A percentile compares a stretch with the other conserved stretches of the same genome.
Evolutionary conservation across 2,888 invertebrate species (phyloP).

Genomic region (Hirtodrosophila confusa): DNA sequence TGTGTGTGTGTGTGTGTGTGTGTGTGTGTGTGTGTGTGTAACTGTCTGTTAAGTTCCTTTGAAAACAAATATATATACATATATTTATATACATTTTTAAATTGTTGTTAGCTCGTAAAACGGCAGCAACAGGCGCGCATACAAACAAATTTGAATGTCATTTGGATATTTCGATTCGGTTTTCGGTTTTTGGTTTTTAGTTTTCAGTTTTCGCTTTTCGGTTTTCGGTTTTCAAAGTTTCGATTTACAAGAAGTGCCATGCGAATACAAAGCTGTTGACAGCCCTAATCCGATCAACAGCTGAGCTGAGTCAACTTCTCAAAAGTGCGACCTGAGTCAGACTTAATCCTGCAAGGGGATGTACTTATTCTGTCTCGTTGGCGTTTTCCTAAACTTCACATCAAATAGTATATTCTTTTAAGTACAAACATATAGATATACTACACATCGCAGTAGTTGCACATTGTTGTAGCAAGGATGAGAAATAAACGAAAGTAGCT

Average conservation of each 20-base stretch:
- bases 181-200: not conserved
- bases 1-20: conserved; percentile 1
- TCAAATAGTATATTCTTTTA: too few relatives aligned
- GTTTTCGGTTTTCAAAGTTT: too few relatives aligned
- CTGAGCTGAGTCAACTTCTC: not conserved
- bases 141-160: conserved; percentile 52
- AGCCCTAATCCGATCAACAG: not conserved
- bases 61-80: conserved; percentile 23
- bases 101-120: conserved; percentile 35
- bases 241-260: not conserved
- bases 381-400: not conserved
- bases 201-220: not conserved
- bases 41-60: conserved; percentile 46
- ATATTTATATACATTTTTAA: conserved; percentile 8
- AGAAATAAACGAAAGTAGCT: too few relatives aligned
- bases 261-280: conserved; percentile 4
- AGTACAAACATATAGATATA: too few relatives aligned
- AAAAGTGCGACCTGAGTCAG: conserved; percentile 1
- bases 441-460: too few relatives aligned
- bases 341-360: conserved; percentile 1
- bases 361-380: too few relatives aligned
- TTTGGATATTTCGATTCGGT: conserved; percentile 25
- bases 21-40: conserved; percentile 3
- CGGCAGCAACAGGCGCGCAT: conserved; percentile 41
- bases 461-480: too few relatives aligned